phyloP scores from a whole-genome alignment of 2,888 invertebrate genomes.

The Hoplodrina ambigua region DNA sequence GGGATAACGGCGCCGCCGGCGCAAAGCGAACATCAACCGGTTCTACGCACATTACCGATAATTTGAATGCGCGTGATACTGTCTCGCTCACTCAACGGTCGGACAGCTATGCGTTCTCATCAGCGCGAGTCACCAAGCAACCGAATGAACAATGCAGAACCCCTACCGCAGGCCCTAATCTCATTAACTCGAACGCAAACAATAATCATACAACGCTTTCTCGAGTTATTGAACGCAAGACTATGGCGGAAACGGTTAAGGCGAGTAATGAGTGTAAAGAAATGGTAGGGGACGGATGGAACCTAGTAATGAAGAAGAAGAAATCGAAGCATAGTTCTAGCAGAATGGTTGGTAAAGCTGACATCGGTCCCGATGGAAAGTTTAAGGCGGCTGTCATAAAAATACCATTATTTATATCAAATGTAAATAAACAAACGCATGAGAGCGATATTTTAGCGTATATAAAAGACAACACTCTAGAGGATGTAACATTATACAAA shows the following conservation, averaged over 20 bases:
- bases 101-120: constrained; percentile 5
- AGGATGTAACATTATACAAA: neutral
- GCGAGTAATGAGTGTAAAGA: neutral
- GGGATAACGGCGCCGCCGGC: neutral
- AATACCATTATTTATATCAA: constrained; percentile 3
- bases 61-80: constrained; percentile 1
- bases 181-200: constrained; percentile 4
- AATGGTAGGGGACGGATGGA: constrained; percentile 9
- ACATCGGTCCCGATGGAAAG: constrained; percentile 5
- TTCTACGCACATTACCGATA: neutral
- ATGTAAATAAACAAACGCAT: constrained; percentile 3
- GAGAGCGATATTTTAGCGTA: constrained; percentile 7
- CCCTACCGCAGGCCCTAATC: constrained; percentile 2
- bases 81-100: neutral
- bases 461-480: constrained; percentile 4
- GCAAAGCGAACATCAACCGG: constrained; percentile 5
- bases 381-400: constrained; percentile 4
- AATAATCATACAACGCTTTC: neutral
- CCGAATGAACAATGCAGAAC: constrained; percentile 5
- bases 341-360: neutral
- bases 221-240: constrained; percentile 1
- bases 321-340: neutral
- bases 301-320: constrained; percentile 2
- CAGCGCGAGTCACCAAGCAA: neutral
- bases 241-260: neutral